These are phyloP conservation scores for Natrix natrix DNA, from an alignment of 2,797 vertebrate species.

Conservation along the genomic window DNA sequence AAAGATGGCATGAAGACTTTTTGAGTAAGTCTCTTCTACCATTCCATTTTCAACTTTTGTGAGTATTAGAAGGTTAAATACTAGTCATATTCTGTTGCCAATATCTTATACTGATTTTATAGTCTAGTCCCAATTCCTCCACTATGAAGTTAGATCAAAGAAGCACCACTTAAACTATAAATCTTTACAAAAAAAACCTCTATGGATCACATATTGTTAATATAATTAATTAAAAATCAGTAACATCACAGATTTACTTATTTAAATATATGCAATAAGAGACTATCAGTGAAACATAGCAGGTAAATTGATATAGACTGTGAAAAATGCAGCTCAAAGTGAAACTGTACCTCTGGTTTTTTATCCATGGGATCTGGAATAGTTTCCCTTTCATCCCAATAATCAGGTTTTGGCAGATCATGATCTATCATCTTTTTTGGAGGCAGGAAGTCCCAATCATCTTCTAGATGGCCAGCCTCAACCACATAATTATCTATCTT, in stretches of 20 bases:
- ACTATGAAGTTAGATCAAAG: not conserved
- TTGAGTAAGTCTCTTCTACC: not conserved
- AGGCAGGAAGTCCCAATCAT: slow-evolving; percentile 85
- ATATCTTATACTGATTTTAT: not conserved
- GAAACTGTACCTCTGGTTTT: slow-evolving; percentile 78
- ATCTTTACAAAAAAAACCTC: not conserved
- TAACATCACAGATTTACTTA: not conserved
- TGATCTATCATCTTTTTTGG: slow-evolving; percentile 81
- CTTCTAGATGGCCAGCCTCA: slow-evolving; percentile 78
- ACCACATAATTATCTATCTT: slow-evolving; percentile 88
- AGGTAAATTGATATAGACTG: not conserved
- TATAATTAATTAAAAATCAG: slow-evolving; percentile 1
- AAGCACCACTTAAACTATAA: not conserved
- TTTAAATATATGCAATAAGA: not conserved
- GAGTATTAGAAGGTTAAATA: not conserved
- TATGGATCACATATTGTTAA: not conserved
- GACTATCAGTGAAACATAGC: not conserved
- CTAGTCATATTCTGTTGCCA: not conserved
- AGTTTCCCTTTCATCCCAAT: slow-evolving; percentile 83
- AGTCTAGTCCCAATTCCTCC: not conserved
- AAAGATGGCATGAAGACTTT: not conserved
- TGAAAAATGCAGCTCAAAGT: not conserved
- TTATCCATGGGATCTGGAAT: slow-evolving; percentile 81
- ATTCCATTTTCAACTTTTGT: not conserved
- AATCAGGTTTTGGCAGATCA: slow-evolving; percentile 80